phyloP scores from a whole-genome alignment of 1,140 invertebrate species.

The Brachionus plicatilis region DNA sequence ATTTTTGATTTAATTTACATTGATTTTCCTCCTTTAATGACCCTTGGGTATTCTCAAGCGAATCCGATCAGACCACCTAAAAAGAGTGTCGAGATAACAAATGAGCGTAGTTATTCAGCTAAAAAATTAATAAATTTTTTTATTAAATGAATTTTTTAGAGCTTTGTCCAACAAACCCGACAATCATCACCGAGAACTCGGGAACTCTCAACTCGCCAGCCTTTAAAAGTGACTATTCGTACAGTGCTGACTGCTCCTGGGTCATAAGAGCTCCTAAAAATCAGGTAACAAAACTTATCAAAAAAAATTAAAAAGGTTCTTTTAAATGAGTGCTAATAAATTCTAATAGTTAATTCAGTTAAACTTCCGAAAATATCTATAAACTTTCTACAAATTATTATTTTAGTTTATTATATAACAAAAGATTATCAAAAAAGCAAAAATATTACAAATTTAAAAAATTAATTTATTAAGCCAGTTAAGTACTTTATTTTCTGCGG shows the following conservation, averaged over 20 bases:
- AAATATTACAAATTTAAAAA: too few relatives aligned
- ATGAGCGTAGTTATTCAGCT: not conserved
- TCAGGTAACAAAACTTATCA: not conserved
- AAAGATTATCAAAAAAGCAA: too few relatives aligned
- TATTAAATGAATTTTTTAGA: not conserved
- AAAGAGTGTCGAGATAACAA: not conserved
- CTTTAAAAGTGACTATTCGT: not conserved
- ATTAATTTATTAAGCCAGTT: too few relatives aligned
- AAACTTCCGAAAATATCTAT: too few relatives aligned
- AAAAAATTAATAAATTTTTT: not conserved
- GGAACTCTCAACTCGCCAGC: constrained; percentile 10
- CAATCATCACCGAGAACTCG: not conserved
- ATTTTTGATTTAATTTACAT: constrained; percentile 9
- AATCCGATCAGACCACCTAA: not conserved
- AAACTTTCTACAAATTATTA: too few relatives aligned
- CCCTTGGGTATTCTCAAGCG: not conserved
- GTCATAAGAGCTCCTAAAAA: constrained; percentile 28
- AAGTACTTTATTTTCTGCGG: too few relatives aligned
- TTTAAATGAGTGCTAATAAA: too few relatives aligned
- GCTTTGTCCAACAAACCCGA: constrained; percentile 4
- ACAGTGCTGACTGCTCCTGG: constrained; percentile 2
- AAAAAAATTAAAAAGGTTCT: too few relatives aligned
- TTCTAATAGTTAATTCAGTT: too few relatives aligned
- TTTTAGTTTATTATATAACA: too few relatives aligned
- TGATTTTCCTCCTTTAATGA: not conserved